A percentile compares a stretch with the other conserved stretches of the same genome.
Evolutionary conservation across 2,113 vertebrate genomes (phyloP).

Genomic region (Eonycteris spelaea): DNA sequence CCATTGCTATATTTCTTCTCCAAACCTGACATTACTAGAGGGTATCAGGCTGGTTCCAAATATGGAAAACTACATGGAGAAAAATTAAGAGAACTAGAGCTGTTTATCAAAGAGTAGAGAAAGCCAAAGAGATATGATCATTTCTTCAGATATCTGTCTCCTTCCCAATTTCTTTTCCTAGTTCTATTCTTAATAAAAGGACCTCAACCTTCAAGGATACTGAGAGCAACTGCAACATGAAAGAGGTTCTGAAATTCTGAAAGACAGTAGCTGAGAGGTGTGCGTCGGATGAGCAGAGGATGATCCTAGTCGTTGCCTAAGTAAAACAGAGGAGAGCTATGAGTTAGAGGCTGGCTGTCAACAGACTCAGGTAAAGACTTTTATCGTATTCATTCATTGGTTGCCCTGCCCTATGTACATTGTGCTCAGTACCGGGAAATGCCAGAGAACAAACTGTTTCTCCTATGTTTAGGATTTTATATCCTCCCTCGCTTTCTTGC

Average conservation of each 20-base stretch:
- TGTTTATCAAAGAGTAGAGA: background rate
- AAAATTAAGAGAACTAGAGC: background rate
- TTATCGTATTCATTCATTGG: background rate
- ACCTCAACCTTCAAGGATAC: background rate
- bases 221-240: background rate
- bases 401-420: background rate
- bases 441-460: background rate
- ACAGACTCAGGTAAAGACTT: background rate
- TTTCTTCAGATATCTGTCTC: background rate
- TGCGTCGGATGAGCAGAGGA: background rate
- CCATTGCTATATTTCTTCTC: rapidly evolving
- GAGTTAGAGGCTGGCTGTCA: background rate
- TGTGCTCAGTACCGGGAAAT: background rate
- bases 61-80: background rate
- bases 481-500: background rate
- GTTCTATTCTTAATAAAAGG: background rate
- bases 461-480: background rate
- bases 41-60: background rate
- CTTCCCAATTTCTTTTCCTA: background rate
- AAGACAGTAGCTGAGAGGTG: background rate
- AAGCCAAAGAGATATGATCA: background rate
- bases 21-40: background rate
- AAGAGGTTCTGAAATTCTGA: background rate
- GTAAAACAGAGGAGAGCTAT: background rate
- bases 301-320: background rate